Evolutionary conservation across 2,113 vertebrate species (phyloP).

Genomic region (Apeltes quadracus): DNA sequence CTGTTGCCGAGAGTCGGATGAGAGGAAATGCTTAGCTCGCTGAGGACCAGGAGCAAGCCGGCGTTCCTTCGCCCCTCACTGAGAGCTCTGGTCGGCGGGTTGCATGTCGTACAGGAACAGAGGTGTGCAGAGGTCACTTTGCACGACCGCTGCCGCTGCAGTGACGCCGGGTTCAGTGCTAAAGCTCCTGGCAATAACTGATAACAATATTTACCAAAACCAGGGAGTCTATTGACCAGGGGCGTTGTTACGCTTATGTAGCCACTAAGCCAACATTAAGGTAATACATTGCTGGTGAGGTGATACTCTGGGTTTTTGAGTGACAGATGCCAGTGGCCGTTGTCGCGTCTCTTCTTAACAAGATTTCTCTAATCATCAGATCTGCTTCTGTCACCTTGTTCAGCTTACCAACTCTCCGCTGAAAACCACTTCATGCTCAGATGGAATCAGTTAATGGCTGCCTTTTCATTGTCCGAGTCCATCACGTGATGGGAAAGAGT

Average conservation of each 20-base stretch:
- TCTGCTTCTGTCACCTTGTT: background rate
- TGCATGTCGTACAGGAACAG: background rate
- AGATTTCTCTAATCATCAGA: constrained; percentile 11
- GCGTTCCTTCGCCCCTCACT: background rate
- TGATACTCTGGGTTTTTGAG: constrained; percentile 18
- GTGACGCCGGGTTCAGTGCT: too few species aligned
- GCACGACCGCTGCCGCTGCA: background rate
- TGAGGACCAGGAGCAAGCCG: background rate
- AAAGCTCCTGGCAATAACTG: background rate
- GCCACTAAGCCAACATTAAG: background rate
- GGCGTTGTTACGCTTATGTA: background rate
- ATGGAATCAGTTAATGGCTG: background rate
- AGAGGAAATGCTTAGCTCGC: background rate
- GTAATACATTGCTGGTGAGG: constrained; percentile 1
- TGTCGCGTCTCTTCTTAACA: constrained; percentile 1
- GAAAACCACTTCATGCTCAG: background rate
- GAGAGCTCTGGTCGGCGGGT: too few species aligned
- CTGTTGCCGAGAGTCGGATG: background rate
- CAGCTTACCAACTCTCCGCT: background rate
- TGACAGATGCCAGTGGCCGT: constrained; percentile 19
- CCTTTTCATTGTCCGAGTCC: background rate
- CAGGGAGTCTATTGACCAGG: too few species aligned
- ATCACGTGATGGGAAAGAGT: background rate
- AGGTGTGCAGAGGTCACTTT: too few species aligned
- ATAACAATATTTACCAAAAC: background rate